A percentile compares a stretch with the other conserved stretches of the same genome.
phyloP scores from a whole-genome alignment of 2,797 vertebrate genomes.

The Xiphophorus birchmanni region DNA sequence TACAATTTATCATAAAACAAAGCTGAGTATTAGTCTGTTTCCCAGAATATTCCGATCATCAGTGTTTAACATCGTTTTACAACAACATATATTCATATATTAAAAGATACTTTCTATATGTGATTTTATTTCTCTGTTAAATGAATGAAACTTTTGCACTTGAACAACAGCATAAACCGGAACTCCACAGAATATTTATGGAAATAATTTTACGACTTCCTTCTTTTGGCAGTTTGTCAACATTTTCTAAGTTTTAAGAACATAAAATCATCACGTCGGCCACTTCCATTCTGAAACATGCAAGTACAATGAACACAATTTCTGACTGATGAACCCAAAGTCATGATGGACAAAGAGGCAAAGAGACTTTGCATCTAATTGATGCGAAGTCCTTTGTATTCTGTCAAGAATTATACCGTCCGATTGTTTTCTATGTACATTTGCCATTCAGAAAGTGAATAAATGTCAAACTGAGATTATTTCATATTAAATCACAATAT shows the following conservation, averaged over 20 bases:
- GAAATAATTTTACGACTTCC: background rate
- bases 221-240: background rate
- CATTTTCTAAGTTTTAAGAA: background rate
- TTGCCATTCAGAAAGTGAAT: background rate
- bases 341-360: background rate
- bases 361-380: background rate
- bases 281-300: background rate
- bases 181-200: background rate
- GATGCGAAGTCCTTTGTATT: background rate
- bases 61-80: background rate
- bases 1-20: background rate
- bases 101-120: background rate
- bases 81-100: background rate
- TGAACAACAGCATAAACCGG: background rate
- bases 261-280: background rate
- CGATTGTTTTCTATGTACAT: background rate
- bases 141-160: background rate
- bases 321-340: background rate
- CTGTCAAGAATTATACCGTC: background rate
- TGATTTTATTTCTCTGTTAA: background rate
- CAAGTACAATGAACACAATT: background rate
- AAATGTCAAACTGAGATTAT: background rate
- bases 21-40: background rate
- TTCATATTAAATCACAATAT: background rate
- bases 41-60: background rate